Base-by-base conservation (phyloP, 2,888 invertebrate genomes). In the Drosophila lutescens region DNA sequence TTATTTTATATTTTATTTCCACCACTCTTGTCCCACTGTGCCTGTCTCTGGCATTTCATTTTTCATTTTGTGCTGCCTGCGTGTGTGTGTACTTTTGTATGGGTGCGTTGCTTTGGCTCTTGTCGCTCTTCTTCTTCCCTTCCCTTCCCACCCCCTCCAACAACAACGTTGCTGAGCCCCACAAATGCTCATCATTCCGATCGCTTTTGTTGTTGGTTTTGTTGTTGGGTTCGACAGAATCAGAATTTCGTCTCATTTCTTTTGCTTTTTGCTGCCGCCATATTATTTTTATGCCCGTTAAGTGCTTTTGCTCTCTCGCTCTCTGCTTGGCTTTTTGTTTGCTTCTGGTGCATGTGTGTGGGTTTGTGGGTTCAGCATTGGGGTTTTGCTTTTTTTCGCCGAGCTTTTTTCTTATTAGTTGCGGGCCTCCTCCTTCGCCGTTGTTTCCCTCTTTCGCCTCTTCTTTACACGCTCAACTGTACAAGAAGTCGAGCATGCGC, bases 401-500 rank as follows among this genome's bases (percentile, higher is more conserved):
- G 13, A 51, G 54, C 49, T 57, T 55, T 80, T 79, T 82, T 80
- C 76, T 84, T 85, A 76, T 81, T 81, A 84, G 82, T 68, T 67
- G 67, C 34, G 49, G 43, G 6, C 30, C 15, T 15, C 47, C 55
- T 30, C 26, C 66, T 61, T 51, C 41, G 67, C 6, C 30, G 49
- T 38, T 38, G 15, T 55, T 53, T 46, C 46, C 71, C 71, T 62
- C 51, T 60, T 47, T 47, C 12, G 30, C 60, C 44, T 67, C 47
- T 57, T 59, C 55, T 15, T 59, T 38, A 65, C 74, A 75, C 71
- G 73, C 82, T 79, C 70, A 82, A 83, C 82, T 80, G 77, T 80
- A 82, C 79, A 78, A 82, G 75, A 78, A 73, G 58, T 58, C 60
- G 86, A 73, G 83, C 86, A 86, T 86, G 83, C 86, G 83, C 86